Percentiles rank a stretch among this genome's conserved stretches.
Conservation (phyloP, 2,888 invertebrate species). For the Hydraecia micacea region DNA sequence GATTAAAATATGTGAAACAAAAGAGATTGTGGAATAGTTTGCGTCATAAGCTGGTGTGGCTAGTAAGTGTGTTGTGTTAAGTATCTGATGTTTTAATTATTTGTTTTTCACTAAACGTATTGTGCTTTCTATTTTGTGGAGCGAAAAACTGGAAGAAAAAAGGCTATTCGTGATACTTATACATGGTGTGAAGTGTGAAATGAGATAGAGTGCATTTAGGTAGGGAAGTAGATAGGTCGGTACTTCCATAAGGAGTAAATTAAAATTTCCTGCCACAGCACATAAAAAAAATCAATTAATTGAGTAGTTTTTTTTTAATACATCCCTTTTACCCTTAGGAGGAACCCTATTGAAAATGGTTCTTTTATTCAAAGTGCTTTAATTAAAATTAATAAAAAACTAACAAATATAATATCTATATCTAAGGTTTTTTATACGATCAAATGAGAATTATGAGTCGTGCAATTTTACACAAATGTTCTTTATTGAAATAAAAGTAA, state of each 20-base stretch:
- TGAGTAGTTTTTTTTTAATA: too few relatives aligned
- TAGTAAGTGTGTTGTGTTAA: not conserved
- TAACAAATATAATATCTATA: too few relatives aligned
- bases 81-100: not conserved
- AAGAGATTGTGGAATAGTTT: constrained; percentile 16
- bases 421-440: too few relatives aligned
- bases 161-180: too few relatives aligned
- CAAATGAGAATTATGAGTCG: too few relatives aligned
- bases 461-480: not conserved
- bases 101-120: not conserved
- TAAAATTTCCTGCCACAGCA: not conserved
- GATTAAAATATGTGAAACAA: constrained; percentile 29
- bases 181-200: not conserved
- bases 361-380: too few relatives aligned
- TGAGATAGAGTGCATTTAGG: not conserved
- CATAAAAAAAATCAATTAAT: not conserved
- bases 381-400: too few relatives aligned
- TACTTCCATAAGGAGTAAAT: not conserved
- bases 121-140: not conserved
- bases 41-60: not conserved
- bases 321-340: too few relatives aligned
- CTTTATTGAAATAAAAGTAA: not conserved
- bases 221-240: not conserved
- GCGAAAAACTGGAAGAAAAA: not conserved
- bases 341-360: too few relatives aligned